Base-by-base conservation (phyloP, 2,888 invertebrate genomes). In the Acanthosepion lycidas region DNA sequence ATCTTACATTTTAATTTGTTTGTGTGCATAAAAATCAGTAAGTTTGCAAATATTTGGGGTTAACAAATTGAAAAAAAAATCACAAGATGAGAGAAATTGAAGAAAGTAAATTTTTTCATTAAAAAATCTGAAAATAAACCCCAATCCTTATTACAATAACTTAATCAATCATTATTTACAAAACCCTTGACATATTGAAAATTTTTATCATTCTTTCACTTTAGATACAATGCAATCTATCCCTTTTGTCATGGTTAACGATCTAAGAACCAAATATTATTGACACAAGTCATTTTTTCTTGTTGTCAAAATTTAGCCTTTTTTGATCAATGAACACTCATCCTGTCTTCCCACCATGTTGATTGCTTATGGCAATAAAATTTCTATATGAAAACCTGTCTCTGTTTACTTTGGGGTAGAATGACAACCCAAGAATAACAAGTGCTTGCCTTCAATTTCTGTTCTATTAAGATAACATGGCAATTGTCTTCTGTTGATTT, bases 291-390 rank as follows among this genome's bases (percentile, higher is more conserved):
- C 15, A 4, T 78, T 78, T n/a, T 78, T 15, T n/a, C 78, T 78
- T 28, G n/a, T 78, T 12, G 28, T 12, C 8, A 78, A 78, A 78
- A 28, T 78, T 78, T 12, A 78, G 6, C 18, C 18, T 78, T 78
- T 42, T 5, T 33, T 33, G 78, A 33, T 78, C 78, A 78, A 33
- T 15, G 33, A n/a, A n/a, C 78, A 78, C n/a, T n/a, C n/a, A 78
- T 78, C 78, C 18, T 12, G 78, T 18, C 78, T 78, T 78, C 78
- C 33, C 78, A n/a, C 15, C 78, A n/a, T 78, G 8, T 78, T 15
- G 78, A n/a, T 33, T 78, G 78, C n/a, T 78, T 78, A 78, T 78
- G 78, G n/a, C 78, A 78, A 78, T 78, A 78, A 78, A n/a, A 78
- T n/a, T 78, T 78, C 78, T n/a, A 78, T 78, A 78, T 78, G 78